These are phyloP conservation scores for Nomia melanderi DNA, from an alignment of 1,140 invertebrate genomes.

Conservation along the genomic window DNA sequence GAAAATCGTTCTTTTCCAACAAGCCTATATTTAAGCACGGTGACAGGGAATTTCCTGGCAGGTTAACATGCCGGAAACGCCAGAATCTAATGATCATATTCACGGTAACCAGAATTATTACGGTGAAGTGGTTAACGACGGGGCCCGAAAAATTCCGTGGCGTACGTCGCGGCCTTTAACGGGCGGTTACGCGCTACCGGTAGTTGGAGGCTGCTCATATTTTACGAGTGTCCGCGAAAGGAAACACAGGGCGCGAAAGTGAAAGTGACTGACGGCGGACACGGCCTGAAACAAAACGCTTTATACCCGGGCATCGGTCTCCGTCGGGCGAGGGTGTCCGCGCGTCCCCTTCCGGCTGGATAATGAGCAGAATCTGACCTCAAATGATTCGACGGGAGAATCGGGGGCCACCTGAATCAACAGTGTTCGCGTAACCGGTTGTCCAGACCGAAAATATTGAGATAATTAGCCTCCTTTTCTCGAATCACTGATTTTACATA, in stretches of 20 bases:
- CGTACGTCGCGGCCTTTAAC: not conserved
- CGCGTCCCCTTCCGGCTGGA: not conserved
- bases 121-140: not conserved
- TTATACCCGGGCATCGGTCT: constrained; percentile 36
- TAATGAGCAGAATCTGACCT: constrained; percentile 31
- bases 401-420: constrained; percentile 29
- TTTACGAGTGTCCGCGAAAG: constrained; percentile 26
- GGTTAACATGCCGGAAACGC: too few species aligned
- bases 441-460: not conserved
- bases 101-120: too few species aligned
- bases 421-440: not conserved
- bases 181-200: not conserved
- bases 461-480: not conserved
- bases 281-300: constrained; percentile 11
- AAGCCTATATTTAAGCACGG: too few species aligned
- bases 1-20: too few species aligned
- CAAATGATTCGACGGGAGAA: not conserved
- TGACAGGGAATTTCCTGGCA: too few species aligned
- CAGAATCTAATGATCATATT: too few species aligned
- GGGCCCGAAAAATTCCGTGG: not conserved
- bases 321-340: constrained; percentile 24
- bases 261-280: constrained; percentile 26
- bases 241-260: not conserved
- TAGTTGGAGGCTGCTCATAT: not conserved
- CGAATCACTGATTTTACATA: not conserved